Conservation (phyloP, 1,140 invertebrate species). For the Panagrolaimus sp. region DNA sequence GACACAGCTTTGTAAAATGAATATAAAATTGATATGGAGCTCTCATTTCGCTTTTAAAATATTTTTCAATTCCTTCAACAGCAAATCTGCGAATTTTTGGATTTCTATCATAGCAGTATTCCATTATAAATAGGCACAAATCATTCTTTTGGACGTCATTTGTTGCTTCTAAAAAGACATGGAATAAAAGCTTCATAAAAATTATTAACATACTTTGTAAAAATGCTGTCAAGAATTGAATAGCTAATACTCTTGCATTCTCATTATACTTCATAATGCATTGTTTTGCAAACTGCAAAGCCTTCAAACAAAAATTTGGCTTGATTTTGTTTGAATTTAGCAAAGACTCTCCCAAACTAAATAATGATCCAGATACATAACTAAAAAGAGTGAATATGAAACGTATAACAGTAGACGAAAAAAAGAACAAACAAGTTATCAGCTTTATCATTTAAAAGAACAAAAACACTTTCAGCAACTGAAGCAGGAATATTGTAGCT, state of each 20-base stretch:
- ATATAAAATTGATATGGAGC: background rate
- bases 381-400: background rate
- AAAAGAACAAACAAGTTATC: background rate
- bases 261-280: background rate
- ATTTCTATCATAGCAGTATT: background rate
- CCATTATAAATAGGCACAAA: background rate
- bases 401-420: background rate
- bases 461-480: background rate
- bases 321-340: background rate
- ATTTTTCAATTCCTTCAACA: constrained; percentile 5
- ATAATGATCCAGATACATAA: background rate
- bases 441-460: background rate
- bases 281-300: background rate
- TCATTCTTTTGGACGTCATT: background rate
- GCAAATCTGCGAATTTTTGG: background rate
- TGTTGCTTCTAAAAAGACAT: background rate
- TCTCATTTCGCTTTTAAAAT: background rate
- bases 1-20: background rate
- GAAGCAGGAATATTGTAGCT: background rate
- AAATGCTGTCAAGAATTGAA: background rate
- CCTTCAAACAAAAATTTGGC: background rate
- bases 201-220: background rate
- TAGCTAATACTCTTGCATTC: background rate
- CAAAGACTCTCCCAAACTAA: background rate
- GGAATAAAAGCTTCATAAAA: background rate